Percentiles rank a stretch among this genome's conserved stretches.
These are phyloP conservation scores for Marisa cornuarietis DNA, from an alignment of 1,140 invertebrate genomes.

Conservation along the genomic window DNA sequence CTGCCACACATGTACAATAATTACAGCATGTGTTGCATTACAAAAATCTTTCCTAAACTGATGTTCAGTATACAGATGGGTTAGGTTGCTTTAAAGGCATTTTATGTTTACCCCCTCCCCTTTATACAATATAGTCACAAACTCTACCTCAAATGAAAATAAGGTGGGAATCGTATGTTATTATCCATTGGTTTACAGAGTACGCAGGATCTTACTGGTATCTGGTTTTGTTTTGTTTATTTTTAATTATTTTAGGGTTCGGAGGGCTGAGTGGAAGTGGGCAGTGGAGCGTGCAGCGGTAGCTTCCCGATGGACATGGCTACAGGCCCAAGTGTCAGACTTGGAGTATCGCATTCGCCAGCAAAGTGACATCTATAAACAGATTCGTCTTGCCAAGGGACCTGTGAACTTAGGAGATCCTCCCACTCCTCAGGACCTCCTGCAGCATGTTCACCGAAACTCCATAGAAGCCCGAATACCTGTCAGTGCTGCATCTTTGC, in stretches of 20 bases:
- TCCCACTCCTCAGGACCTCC: constrained; percentile 44
- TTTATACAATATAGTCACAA: no score
- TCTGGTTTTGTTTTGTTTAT: constrained; percentile 18
- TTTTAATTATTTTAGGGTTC: constrained; percentile 73
- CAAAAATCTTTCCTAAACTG: no score
- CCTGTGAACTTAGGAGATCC: constrained; percentile 57
- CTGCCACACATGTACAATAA: no score
- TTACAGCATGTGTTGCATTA: no score
- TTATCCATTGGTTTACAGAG: no score
- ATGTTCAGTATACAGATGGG: no score
- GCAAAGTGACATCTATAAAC: constrained; percentile 80
- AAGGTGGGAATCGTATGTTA: no score
- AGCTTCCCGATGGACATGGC: constrained; percentile 89
- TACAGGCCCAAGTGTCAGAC: constrained; percentile 90
- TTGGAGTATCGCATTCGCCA: constrained; percentile 91
- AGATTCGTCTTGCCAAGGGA: constrained; percentile 64
- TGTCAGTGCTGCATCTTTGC: background rate
- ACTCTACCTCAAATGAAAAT: no score
- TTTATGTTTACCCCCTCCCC: no score
- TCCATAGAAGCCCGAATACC: constrained; percentile 18
- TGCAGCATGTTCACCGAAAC: constrained; percentile 29
- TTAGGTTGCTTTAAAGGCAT: no score
- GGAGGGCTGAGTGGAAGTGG: constrained; percentile 85
- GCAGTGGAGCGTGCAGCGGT: constrained; percentile 81
- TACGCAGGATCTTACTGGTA: no score